Base-by-base conservation (phyloP, 2,113 vertebrate species). In the Brienomyrus longianalis region DNA sequence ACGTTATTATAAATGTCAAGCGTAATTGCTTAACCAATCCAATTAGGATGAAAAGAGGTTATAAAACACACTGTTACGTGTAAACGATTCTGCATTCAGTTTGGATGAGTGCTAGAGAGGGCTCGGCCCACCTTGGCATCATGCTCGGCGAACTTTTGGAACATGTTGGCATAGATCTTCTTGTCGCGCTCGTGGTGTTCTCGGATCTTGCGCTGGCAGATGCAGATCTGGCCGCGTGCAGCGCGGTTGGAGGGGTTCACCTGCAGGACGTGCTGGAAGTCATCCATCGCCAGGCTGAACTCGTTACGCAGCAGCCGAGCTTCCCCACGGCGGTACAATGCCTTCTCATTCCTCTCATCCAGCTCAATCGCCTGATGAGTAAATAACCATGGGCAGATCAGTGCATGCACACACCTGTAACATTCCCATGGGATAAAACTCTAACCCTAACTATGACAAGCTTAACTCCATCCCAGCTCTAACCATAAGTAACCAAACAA, bases 141-240 rank as follows among this genome's bases (percentile, higher is more conserved):
- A 89, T 93, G 96, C 92, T 99, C 98, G 0, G 98, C 98, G 86
- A 99, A 99, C 93, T 99, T 99, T 87, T 97, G 93, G 95, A 99
- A 99, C 98, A 99, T 99, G 95, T 99, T 98, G 94, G 97, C 98
- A 0, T 99, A 99, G 91, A 95, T 97, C 94, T 90, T 97, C 92
- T 98, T 96, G 95, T 99, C 98, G 54, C 94, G 94, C 92, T 99
- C 97, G 0, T 99, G 96, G 94, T 99, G 97, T 90, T 98, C 98
- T 91, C 97, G 97, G 0, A 97, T 98, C 86, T 97, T 99, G 83
- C 93, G 96, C 93, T 98, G 97, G 94, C 98, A 99, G 92, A 96
- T 66, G 0, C 94, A 94, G 90, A 99, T 97, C 94, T 98, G 98
- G 66, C 94, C 93, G 1, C 94, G 95, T 0, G 98, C 98, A 0